Conservation (phyloP, 1,140 invertebrate species). For the Notospermus geniculatus region DNA sequence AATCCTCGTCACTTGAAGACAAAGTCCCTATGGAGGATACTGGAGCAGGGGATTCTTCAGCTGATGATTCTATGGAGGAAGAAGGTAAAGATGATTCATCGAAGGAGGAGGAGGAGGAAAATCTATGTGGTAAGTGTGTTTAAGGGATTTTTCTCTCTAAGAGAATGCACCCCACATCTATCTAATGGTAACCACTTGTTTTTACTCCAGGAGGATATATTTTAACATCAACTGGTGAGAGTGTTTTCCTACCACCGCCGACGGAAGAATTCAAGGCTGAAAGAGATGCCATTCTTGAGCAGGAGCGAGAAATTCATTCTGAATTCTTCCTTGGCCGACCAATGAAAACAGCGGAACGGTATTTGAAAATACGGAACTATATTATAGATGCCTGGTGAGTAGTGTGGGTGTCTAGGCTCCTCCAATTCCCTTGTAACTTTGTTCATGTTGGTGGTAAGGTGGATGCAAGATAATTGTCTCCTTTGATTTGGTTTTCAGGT, state of each 20-base stretch:
- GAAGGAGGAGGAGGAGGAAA: not conserved
- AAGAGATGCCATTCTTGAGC: conserved; percentile 54
- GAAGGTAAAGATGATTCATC: not conserved
- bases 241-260: conserved; percentile 54
- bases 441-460: no score
- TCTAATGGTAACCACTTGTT: conserved; percentile 19
- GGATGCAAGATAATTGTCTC: no score
- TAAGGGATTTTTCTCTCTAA: conserved; percentile 9
- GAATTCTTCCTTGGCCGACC: conserved; percentile 64
- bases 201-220: conserved; percentile 41
- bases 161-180: conserved; percentile 21
- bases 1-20: no score
- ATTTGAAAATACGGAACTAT: conserved; percentile 64
- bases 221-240: conserved; percentile 36
- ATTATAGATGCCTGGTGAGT: conserved; percentile 61
- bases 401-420: not conserved
- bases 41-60: no score
- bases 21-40: no score
- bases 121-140: not conserved
- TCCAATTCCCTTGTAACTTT: not conserved
- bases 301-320: conserved; percentile 61
- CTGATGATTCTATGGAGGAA: not conserved
- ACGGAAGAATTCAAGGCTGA: conserved; percentile 55
- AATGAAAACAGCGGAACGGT: conserved; percentile 63
- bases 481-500: no score